phyloP scores from a whole-genome alignment of 1,140 invertebrate species.

The Acyrthosiphon pisum region DNA sequence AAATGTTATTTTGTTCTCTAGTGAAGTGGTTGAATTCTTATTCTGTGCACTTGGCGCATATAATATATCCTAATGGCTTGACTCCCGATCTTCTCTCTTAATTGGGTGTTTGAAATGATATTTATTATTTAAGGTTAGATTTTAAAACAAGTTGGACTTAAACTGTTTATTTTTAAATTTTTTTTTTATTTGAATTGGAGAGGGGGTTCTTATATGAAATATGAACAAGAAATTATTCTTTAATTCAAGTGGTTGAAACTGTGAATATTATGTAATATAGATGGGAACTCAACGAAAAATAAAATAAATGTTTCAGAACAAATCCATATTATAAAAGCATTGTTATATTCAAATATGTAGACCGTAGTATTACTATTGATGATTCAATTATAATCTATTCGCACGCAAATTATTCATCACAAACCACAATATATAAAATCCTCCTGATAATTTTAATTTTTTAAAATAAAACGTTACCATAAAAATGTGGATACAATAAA shows the following conservation, averaged over 20 bases:
- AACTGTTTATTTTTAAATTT: neutral
- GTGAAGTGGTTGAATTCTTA: neutral
- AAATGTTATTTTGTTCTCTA: neutral
- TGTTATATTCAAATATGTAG: neutral
- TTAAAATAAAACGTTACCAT: neutral
- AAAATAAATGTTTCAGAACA: neutral
- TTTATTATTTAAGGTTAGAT: neutral
- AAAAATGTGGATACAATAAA: neutral
- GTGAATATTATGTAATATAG: neutral
- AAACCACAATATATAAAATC: too few relatives aligned
- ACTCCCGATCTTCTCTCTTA: neutral
- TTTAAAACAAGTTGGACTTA: too few relatives aligned
- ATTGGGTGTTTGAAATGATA: neutral
- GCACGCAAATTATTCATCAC: neutral
- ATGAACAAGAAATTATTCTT: neutral
- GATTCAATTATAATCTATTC: neutral
- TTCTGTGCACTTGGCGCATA: neutral
- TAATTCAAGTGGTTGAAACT: neutral
- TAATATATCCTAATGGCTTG: too few relatives aligned
- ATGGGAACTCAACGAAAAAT: neutral
- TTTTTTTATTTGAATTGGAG: too few relatives aligned
- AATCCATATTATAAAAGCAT: neutral
- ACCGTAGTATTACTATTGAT: neutral
- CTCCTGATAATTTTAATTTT: neutral
- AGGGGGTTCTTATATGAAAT: too few relatives aligned